Evolutionary conservation across 1,140 invertebrate species (phyloP).

Genomic region (Yoshiicerus persimilis): DNA sequence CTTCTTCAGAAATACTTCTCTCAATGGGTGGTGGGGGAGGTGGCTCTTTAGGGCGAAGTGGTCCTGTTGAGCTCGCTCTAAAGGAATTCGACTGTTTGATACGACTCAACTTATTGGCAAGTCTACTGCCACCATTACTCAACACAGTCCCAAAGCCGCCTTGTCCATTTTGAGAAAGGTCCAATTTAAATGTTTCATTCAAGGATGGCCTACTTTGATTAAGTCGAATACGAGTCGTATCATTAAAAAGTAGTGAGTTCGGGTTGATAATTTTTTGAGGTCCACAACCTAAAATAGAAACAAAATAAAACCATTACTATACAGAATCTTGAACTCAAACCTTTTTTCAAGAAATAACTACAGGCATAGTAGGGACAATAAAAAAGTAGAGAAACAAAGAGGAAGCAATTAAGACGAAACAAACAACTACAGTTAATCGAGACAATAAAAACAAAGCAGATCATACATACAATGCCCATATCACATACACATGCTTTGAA

Average conservation of each 20-base stretch:
- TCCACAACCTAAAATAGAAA: slow-evolving; percentile 20
- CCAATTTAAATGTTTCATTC: slow-evolving; percentile 41
- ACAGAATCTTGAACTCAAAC: neutral
- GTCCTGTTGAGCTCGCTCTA: neutral
- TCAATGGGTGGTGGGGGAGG: slow-evolving; percentile 54
- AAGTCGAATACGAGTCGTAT: slow-evolving; percentile 47
- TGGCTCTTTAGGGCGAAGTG: slow-evolving; percentile 52
- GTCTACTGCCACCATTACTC: neutral
- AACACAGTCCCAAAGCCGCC: neutral
- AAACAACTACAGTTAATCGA: slow-evolving; percentile 16
- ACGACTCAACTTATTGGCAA: neutral
- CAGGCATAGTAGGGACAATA: neutral
- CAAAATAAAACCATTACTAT: neutral
- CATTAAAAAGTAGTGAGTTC: slow-evolving; percentile 48
- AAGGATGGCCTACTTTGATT: slow-evolving; percentile 45
- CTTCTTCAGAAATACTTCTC: neutral
- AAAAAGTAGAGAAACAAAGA: slow-evolving; percentile 1
- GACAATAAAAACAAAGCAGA: slow-evolving; percentile 4
- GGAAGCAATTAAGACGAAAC: slow-evolving; percentile 8
- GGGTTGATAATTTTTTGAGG: slow-evolving; percentile 42
- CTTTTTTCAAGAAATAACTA: neutral
- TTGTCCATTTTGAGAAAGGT: slow-evolving; percentile 15
- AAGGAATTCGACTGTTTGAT: slow-evolving; percentile 44
- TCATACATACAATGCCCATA: neutral
- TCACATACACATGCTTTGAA: neutral